Evolutionary conservation across 2,797 vertebrate species (phyloP), one percentile per base, ranked within the genome.

Genomic region (Phalloptychus januarius): DNA sequence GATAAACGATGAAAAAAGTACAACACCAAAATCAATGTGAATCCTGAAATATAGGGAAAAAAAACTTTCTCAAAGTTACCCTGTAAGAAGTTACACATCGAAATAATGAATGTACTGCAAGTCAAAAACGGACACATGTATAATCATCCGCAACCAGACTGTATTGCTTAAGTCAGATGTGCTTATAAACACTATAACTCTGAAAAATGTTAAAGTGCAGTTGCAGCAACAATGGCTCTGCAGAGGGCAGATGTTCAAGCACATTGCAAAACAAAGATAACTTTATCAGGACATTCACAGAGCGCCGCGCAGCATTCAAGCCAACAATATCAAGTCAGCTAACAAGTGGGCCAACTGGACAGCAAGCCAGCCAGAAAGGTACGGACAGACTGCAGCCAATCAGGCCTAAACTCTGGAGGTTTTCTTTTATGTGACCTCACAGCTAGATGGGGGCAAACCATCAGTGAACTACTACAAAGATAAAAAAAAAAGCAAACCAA

Each of bases 281-380:
- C 83, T 93, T 91, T 90, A 93, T 93, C 90, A 89, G 89, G 78
- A 87, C 86, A 83, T 85, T 90, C 89, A 89, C 89, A 93, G 88
- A 91, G 82, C 86, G 77, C 83, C 13, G 13, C 76, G 65, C 23
- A 77, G 82, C 58, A 81, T 70, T 71, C 85, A 81, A 81, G 92
- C 92, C 91, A 94, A 88, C 87, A 87, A 85, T 82, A 91, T 91
- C 88, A 91, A 92, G 89, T 89, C 85, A 75, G 81, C 85, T 84
- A 89, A 90, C 83, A 89, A 87, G 85, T 86, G 86, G 81, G 87
- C 90, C 89, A 93, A 90, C 85, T 89, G 89, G 87, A 82, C 81
- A 82, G 77, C 86, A 81, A 90, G 83, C 75, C 86, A 79, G 77
- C 79, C 85, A 87, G 83, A 87, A 82, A 87, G 79, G 84, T 75